Evolutionary conservation across 2,797 vertebrate genomes (phyloP), one percentile per base, ranked within the genome.

Genomic region (Gambelia wislizenii): DNA sequence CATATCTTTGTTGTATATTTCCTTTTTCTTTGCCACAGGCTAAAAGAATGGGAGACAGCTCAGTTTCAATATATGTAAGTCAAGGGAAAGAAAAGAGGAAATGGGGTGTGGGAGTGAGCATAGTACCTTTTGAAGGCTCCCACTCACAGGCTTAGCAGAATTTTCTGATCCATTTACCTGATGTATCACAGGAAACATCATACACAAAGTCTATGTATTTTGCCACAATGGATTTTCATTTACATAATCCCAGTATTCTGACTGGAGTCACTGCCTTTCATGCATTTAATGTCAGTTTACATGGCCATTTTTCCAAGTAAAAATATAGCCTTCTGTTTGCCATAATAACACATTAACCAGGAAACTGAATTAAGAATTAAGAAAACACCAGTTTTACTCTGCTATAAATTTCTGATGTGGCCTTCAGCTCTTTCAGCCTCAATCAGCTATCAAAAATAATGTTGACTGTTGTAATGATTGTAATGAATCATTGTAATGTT

Each of bases 191-290:
- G 93, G 36, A 84, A 56, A 54, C n/a, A 52, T 56, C 91, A 89
- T 85, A 70, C 84, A 92, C 91, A 95, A 93, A 95, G 89, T 87
- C 86, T 91, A 89, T 93, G 94, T 95, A 91, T 92, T 94, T 92
- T 95, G 93, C 93, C 91, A 90, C 7, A 95, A 91, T 94, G 93
- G 94, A 92, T 95, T 95, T 95, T 89, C 91, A 95, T 95, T 95
- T 92, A 90, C 94, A 91, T 87, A 94, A 94, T 92, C 93, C 88
- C 94, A 92, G 88, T 95, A 93, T 94, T 92, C 92, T 93, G 89
- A 95, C 92, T 76, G 90, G 91, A 94, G 47, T 54, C 25, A n/a
- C 22, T 84, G 20, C 83, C 47, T 52, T 67, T 27, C 12, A 36
- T 54, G 52, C 52, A 72, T 10, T 52, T 52, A 72, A 25, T 13